Evolutionary conservation across 2,113 vertebrate species (phyloP).

Genomic region (Todiramphus saurophagus): DNA sequence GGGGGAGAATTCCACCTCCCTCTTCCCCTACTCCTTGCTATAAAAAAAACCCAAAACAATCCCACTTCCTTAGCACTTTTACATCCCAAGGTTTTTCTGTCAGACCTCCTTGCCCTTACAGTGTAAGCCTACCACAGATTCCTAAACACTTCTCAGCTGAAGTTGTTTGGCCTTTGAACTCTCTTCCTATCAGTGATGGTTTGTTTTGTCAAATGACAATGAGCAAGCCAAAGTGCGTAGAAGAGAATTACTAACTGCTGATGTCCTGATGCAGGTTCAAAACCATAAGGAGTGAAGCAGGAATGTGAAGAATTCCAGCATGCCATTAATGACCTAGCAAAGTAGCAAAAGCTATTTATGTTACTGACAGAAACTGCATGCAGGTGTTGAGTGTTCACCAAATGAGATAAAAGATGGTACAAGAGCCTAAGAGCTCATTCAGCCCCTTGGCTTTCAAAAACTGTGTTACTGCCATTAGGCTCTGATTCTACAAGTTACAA

Average conservation of each 20-base stretch:
- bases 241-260: slow-evolving; percentile 56
- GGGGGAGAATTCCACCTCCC: neutral
- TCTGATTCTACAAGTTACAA: slow-evolving; percentile 29
- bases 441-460: slow-evolving; percentile 55
- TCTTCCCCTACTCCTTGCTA: neutral
- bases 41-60: neutral
- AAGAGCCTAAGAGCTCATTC: slow-evolving; percentile 32
- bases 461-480: neutral
- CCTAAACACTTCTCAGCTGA: slow-evolving; percentile 61
- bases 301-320: slow-evolving; percentile 71
- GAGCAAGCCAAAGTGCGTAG: slow-evolving; percentile 49
- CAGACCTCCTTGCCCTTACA: neutral
- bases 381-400: slow-evolving; percentile 74
- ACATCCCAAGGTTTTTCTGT: neutral
- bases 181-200: slow-evolving; percentile 52
- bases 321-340: slow-evolving; percentile 74
- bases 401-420: slow-evolving; percentile 64
- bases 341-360: slow-evolving; percentile 47
- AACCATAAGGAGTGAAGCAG: slow-evolving; percentile 35
- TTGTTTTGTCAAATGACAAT: slow-evolving; percentile 65
- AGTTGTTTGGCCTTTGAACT: slow-evolving; percentile 76
- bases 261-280: slow-evolving; percentile 57
- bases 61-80: neutral
- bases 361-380: slow-evolving; percentile 61
- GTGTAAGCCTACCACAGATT: slow-evolving; percentile 19